These are phyloP conservation scores for Rhinopomastus cyanomelas DNA, from an alignment of 2,113 vertebrate species.

Conservation along the genomic window DNA sequence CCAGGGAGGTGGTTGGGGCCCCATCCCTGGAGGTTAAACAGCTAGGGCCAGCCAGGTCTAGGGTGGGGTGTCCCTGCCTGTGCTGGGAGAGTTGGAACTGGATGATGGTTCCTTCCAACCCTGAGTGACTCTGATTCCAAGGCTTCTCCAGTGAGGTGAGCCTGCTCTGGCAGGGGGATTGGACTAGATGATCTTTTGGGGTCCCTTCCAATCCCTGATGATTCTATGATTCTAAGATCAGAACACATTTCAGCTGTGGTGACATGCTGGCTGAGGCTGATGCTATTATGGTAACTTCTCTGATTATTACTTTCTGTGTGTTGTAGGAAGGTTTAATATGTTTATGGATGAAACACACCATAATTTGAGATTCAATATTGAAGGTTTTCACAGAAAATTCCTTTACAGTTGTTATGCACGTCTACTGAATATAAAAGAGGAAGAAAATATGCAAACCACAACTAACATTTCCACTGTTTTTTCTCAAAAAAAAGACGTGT, in stretches of 20 bases:
- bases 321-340: constrained; percentile 2
- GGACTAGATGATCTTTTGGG: no score
- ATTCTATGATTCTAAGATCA: no score
- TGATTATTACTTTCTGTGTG: not conserved
- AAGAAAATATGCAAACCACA: not conserved
- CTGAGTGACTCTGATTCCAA: no score
- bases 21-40: no score
- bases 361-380: not conserved
- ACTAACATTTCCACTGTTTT: not conserved
- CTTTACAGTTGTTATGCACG: not conserved
- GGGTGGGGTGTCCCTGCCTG: no score
- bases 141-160: no score
- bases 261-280: not conserved
- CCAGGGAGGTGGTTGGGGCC: no score
- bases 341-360: not conserved
- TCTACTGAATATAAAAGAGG: not conserved
- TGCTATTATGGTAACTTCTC: not conserved
- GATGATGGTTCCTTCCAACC: no score
- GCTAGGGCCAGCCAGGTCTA: no score
- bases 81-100: no score
- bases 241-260: not conserved
- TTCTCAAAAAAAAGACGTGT: not conserved
- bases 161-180: no score
- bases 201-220: no score
- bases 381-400: not conserved